phyloP scores from a whole-genome alignment of 1,140 invertebrate species.

The Gonioctena quinquepunctata region DNA sequence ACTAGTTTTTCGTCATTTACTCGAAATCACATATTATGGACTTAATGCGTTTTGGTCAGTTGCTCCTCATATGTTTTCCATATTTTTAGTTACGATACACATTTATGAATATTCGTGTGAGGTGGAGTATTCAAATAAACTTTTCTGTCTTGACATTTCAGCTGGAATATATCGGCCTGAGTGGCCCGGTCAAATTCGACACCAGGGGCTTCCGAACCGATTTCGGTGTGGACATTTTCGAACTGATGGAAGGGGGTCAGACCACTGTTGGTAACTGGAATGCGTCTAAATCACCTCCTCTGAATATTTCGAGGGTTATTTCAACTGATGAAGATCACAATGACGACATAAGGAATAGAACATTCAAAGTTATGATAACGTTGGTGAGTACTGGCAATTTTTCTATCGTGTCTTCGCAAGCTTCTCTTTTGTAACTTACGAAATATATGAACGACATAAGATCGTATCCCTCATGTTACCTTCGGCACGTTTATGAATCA shows the following conservation, averaged over 20 bases:
- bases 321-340: constrained; percentile 39
- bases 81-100: no score
- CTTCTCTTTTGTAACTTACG: no score
- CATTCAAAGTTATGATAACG: constrained; percentile 82
- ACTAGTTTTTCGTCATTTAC: no score
- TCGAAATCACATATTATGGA: no score
- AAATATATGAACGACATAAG: no score
- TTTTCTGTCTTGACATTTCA: no score
- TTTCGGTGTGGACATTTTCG: constrained; percentile 79
- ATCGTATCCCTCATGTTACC: no score
- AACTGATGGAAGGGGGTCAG: constrained; percentile 70
- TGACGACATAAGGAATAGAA: constrained; percentile 73
- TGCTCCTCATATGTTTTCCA: no score
- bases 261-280: constrained; percentile 77
- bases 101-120: no score
- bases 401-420: not conserved
- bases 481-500: no score
- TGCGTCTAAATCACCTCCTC: constrained; percentile 56
- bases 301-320: constrained; percentile 56
- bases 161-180: constrained; percentile 64
- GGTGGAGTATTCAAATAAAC: no score
- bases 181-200: constrained; percentile 84
- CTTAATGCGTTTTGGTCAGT: no score
- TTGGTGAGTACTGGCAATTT: constrained; percentile 63
- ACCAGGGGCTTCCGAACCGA: constrained; percentile 80